Conservation (phyloP, 2,797 vertebrate species). For the Picus viridis region DNA sequence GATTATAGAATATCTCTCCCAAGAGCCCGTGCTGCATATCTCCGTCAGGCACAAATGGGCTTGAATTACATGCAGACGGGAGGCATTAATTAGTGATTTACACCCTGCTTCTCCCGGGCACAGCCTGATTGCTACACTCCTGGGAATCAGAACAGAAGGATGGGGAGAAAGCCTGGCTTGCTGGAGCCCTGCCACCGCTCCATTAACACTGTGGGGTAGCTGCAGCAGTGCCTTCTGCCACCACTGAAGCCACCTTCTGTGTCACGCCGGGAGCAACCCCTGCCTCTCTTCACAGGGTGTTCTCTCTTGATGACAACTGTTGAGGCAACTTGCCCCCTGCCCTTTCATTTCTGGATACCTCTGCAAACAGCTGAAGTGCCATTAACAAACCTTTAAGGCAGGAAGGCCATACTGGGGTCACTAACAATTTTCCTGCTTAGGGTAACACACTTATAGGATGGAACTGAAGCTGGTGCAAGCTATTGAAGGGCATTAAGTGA, state of each 20-base stretch:
- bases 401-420: neutral
- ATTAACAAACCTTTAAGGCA: neutral
- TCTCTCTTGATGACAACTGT: neutral
- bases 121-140: neutral
- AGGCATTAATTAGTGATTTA: conserved; percentile 44
- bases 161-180: neutral
- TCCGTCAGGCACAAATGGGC: neutral
- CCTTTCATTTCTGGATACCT: neutral
- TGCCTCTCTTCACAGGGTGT: neutral
- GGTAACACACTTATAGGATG: neutral
- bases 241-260: neutral
- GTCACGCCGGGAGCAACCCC: accelerated
- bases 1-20: neutral
- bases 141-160: neutral
- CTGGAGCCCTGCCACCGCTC: accelerated
- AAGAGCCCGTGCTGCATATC: neutral
- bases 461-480: neutral
- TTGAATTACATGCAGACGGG: neutral
- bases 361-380: neutral
- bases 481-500: neutral
- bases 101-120: neutral
- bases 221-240: neutral
- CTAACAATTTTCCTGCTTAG: neutral
- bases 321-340: neutral
- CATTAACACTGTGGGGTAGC: accelerated